A percentile compares a stretch with the other conserved stretches of the same genome.
Conservation (phyloP, 2,888 invertebrate genomes). For the Cetonia aurata region DNA sequence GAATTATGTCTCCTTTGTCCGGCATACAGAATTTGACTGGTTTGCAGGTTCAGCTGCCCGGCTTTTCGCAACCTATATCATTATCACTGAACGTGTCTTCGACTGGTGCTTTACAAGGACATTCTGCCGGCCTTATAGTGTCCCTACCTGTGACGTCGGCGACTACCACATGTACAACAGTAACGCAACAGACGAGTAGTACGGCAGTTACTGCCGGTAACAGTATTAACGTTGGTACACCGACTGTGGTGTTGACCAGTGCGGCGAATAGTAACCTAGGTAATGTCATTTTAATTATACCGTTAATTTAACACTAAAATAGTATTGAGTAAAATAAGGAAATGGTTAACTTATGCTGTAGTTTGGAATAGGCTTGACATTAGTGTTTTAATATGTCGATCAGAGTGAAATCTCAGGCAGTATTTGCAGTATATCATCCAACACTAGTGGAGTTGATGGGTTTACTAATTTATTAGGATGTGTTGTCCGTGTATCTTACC, state of each 20-base stretch:
- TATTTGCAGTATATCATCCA: too few species aligned
- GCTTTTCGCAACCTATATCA: constrained; percentile 88
- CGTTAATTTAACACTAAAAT: neutral
- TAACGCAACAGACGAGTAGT: constrained; percentile 56
- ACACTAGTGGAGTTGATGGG: too few species aligned
- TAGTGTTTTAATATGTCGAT: too few species aligned
- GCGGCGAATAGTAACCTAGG: constrained; percentile 62
- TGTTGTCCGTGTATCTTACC: too few species aligned
- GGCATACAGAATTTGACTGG: constrained; percentile 78
- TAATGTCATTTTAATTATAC: constrained; percentile 50
- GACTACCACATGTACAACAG: constrained; percentile 64
- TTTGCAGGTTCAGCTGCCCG: constrained; percentile 84
- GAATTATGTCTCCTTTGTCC: constrained; percentile 71
- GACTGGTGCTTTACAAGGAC: constrained; percentile 70
- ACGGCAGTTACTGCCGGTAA: constrained; percentile 54
- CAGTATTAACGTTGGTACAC: constrained; percentile 56
- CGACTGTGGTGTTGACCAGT: constrained; percentile 62
- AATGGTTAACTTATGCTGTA: too few species aligned
- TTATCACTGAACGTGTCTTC: constrained; percentile 81
- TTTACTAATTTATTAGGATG: too few species aligned
- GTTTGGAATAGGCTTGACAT: too few species aligned
- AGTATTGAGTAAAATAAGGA: too few species aligned
- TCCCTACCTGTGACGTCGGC: constrained; percentile 64
- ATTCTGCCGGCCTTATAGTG: constrained; percentile 63
- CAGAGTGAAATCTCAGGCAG: too few species aligned